phyloP scores from a whole-genome alignment of 2,797 vertebrate genomes.

The Setipinna tenuifilis region DNA sequence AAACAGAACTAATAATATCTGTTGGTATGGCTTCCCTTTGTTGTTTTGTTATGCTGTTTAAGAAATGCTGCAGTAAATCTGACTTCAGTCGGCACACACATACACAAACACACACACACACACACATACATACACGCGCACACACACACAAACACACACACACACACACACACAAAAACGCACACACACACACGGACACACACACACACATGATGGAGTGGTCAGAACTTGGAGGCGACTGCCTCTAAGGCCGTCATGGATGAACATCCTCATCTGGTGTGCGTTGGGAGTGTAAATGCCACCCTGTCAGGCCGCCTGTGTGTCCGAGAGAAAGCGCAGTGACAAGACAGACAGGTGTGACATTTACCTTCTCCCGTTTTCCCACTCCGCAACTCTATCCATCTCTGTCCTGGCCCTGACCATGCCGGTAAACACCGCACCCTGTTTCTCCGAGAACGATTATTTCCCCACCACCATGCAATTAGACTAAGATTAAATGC shows the following conservation, averaged over 20 bases:
- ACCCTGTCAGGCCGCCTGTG: conserved; percentile 64
- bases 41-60: background rate
- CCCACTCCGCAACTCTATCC: conserved; percentile 69
- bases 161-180: background rate
- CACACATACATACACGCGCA: background rate
- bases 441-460: background rate
- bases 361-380: conserved; percentile 78
- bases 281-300: conserved; percentile 69
- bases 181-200: conserved; percentile 1
- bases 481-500: conserved; percentile 5
- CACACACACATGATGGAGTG: conserved; percentile 4
- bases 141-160: conserved; percentile 11
- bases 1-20: background rate
- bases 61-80: background rate
- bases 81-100: background rate
- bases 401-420: conserved; percentile 64
- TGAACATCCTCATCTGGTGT: background rate
- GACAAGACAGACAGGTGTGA: conserved; percentile 77
- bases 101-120: conserved; percentile 7
- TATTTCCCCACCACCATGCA: background rate
- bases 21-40: background rate
- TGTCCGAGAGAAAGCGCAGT: conserved; percentile 67
- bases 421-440: background rate
- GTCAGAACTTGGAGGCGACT: background rate
- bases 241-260: background rate